These are phyloP conservation scores for Aphyosemion australe DNA, from an alignment of 2,113 vertebrate species.

Conservation along the genomic window DNA sequence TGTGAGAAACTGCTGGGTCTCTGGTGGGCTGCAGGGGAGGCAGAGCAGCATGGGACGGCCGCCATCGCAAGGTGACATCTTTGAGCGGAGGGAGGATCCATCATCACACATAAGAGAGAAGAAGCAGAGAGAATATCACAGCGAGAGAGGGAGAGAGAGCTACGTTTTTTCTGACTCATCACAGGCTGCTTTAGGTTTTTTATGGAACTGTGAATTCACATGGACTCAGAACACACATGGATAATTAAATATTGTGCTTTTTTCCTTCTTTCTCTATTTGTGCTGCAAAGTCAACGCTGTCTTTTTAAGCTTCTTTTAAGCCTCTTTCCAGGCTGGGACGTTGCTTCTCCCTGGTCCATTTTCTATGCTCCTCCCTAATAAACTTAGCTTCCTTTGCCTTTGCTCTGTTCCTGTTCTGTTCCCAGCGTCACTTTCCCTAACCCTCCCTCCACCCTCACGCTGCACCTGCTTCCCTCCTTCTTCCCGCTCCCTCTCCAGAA, in stretches of 20 bases:
- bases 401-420: constrained; percentile 49
- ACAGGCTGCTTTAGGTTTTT: neutral
- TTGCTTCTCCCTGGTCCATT: constrained; percentile 42
- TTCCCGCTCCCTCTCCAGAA: constrained; percentile 56
- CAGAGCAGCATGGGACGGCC: constrained; percentile 32
- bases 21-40: constrained; percentile 51
- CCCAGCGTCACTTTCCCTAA: constrained; percentile 41
- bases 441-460: constrained; percentile 49
- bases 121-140: constrained; percentile 27
- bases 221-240: too few relatives aligned
- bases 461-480: constrained; percentile 69
- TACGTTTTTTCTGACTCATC: neutral
- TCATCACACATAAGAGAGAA: constrained; percentile 32
- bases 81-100: constrained; percentile 34
- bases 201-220: neutral
- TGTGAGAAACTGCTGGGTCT: constrained; percentile 64
- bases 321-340: constrained; percentile 40
- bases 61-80: constrained; percentile 42
- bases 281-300: too few relatives aligned
- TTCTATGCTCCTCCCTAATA: constrained; percentile 30
- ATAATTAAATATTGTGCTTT: too few relatives aligned
- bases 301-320: constrained; percentile 54
- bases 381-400: constrained; percentile 54
- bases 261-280: too few relatives aligned
- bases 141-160: neutral